Conservation (phyloP, 2,888 invertebrate species). For the Petrolisthes manimaculis region DNA sequence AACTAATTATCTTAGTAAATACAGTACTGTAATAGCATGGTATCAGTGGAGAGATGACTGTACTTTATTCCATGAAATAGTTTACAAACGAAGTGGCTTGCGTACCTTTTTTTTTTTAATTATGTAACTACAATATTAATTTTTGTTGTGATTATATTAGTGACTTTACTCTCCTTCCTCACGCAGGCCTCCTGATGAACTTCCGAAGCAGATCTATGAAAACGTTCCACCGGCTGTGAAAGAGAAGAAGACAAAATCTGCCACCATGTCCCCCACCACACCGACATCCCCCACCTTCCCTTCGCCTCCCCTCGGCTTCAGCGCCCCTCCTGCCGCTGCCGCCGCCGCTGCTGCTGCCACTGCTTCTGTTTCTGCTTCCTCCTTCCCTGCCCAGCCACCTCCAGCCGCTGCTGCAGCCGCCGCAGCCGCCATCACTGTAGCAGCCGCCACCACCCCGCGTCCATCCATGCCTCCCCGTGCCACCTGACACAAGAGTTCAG, state of each 20-base stretch:
- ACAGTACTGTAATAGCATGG: too few relatives aligned
- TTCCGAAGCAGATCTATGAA: conserved; percentile 62
- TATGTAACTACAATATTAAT: neutral
- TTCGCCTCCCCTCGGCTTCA: conserved; percentile 37
- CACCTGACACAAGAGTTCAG: conserved; percentile 58
- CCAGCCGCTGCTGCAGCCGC: conserved; percentile 15
- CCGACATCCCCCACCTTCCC: conserved; percentile 58
- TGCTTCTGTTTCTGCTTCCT: conserved; percentile 9
- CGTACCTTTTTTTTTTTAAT: too few relatives aligned
- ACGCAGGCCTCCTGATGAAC: conserved; percentile 60
- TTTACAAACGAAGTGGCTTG: too few relatives aligned
- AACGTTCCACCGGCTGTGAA: conserved; percentile 60
- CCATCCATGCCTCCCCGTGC: conserved; percentile 56
- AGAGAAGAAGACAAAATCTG: conserved; percentile 59
- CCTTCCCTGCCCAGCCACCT: conserved; percentile 30
- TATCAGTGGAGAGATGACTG: too few relatives aligned
- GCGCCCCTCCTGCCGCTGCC: conserved; percentile 22
- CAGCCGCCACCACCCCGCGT: conserved; percentile 28
- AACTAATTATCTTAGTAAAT: too few relatives aligned
- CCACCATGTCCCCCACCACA: conserved; percentile 50
- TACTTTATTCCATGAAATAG: too few relatives aligned
- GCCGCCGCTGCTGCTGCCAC: conserved; percentile 22
- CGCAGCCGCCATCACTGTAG: conserved; percentile 32
- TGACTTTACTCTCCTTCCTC: neutral
- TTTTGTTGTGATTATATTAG: neutral